Evolutionary conservation across 2,113 vertebrate genomes (phyloP).

Genomic region (Platichthys stellatus): DNA sequence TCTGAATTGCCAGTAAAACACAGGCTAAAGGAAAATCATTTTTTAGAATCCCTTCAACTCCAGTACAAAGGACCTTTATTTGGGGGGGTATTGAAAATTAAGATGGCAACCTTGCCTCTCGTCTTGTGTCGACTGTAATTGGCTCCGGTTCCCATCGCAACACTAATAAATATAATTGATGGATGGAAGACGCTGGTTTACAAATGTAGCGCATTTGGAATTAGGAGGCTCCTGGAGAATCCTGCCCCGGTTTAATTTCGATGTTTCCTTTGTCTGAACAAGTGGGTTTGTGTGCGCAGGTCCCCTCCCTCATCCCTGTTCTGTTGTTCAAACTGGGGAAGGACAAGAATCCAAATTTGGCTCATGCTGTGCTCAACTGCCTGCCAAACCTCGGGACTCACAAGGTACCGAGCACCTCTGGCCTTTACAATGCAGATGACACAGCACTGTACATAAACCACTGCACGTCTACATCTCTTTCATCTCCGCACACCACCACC

Average conservation of each 20-base stretch:
- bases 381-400: constrained; percentile 91
- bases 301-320: constrained; percentile 89
- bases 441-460: too few relatives aligned
- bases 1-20: too few relatives aligned
- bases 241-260: not conserved
- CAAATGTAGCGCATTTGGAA: not conserved
- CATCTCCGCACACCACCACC: not conserved
- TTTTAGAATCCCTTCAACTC: too few relatives aligned
- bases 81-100: too few relatives aligned
- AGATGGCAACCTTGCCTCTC: too few relatives aligned
- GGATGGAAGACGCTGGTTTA: not conserved
- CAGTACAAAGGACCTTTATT: too few relatives aligned
- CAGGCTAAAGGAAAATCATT: too few relatives aligned
- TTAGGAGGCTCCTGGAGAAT: not conserved
- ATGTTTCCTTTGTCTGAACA: not conserved
- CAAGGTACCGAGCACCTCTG: constrained; percentile 82
- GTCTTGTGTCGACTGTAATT: too few relatives aligned
- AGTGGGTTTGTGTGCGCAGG: constrained; percentile 74
- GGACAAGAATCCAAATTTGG: constrained; percentile 83
- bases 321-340: constrained; percentile 90
- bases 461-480: not conserved
- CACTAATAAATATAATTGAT: not conserved
- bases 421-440: not conserved
- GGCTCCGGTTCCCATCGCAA: too few relatives aligned
- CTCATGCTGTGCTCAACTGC: constrained; percentile 87